Base-by-base conservation (phyloP, 2,888 invertebrate species). In the Drosophila helvetica region DNA sequence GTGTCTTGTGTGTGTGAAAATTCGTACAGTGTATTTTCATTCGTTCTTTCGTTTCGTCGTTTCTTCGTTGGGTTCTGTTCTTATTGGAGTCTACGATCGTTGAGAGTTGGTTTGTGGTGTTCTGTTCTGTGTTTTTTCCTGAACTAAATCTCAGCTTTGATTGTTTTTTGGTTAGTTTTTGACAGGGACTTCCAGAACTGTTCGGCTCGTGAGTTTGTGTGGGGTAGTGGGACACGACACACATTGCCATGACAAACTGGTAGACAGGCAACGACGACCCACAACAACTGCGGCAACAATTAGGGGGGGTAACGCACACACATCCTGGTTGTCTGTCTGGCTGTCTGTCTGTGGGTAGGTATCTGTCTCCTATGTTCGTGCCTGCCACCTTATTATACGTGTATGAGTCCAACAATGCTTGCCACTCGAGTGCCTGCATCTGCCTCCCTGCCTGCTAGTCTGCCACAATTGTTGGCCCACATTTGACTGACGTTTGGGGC, bases 211-310 rank as follows among this genome's bases (percentile, higher is more conserved):
- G 22, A 0, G 25, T n/a, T n/a, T 18, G 12, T 9, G 15, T 7
- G 38, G 30, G 8, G 19, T 17, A 55, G 47, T 10, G 63, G 56
- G 73, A 52, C 45, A 48, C 55, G 75, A 52, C 45, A 48, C 55
- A 27, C 57, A 85, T 88, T 85, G 70, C 86, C 80, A 85, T 85
- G 86, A 79, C 86, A 59, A 85, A 85, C 18, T 27, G 56, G 50
- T 52, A 70, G 66, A 54, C 75, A 60, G 15, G 59, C 50, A 75
- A 60, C 60, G 33, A 55, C 60, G 57, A 77, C 68, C 83, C 86
- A 87, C 85, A 87, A 87, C 85, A 85, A 77, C 81, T 67, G 84
- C 54, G 77, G 75, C 72, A 80, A 59, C 86, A 75, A 77, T 84
- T 84, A 86, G 76, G 63, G 59, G 59, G 47, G 53, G 18, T 5